Evolutionary conservation across 2,888 invertebrate genomes (phyloP).

Genomic region (Megaustenia siamemsis): DNA sequence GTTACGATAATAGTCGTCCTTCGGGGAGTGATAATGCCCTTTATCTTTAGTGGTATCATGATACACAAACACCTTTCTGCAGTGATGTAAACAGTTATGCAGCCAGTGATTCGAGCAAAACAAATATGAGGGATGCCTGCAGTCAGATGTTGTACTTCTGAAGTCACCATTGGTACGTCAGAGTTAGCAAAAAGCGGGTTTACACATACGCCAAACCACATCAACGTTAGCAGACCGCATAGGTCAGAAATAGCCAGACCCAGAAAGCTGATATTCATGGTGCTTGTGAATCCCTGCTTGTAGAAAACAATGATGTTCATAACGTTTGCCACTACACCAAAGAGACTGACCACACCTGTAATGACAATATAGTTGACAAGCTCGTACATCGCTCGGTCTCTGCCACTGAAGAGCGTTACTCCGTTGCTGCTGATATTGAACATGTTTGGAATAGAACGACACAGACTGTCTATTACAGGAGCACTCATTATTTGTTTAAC

Average conservation of each 20-base stretch:
- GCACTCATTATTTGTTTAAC: too few relatives aligned
- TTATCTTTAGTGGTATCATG: too few relatives aligned
- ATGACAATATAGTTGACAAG: too few relatives aligned
- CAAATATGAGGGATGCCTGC: slow-evolving; percentile 13
- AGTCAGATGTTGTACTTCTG: neutral
- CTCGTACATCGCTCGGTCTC: too few relatives aligned
- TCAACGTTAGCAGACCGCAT: neutral
- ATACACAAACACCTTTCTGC: slow-evolving; percentile 19
- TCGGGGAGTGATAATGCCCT: neutral
- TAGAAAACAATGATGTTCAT: neutral
- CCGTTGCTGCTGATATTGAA: too few relatives aligned
- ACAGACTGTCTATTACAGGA: too few relatives aligned
- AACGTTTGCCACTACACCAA: neutral
- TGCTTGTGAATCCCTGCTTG: slow-evolving; percentile 12
- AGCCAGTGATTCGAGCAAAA: slow-evolving; percentile 12
- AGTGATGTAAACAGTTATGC: slow-evolving; percentile 7
- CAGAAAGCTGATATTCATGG: slow-evolving; percentile 3
- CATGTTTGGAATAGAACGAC: too few relatives aligned
- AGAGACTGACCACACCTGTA: neutral
- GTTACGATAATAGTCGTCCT: neutral
- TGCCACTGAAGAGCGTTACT: too few relatives aligned
- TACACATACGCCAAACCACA: neutral
- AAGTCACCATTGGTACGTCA: neutral
- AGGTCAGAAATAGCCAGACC: slow-evolving; percentile 3
- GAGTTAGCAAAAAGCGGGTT: neutral